These are phyloP conservation scores for Ceyx cyanopectus DNA, from an alignment of 2,113 vertebrate species.

Conservation along the genomic window DNA sequence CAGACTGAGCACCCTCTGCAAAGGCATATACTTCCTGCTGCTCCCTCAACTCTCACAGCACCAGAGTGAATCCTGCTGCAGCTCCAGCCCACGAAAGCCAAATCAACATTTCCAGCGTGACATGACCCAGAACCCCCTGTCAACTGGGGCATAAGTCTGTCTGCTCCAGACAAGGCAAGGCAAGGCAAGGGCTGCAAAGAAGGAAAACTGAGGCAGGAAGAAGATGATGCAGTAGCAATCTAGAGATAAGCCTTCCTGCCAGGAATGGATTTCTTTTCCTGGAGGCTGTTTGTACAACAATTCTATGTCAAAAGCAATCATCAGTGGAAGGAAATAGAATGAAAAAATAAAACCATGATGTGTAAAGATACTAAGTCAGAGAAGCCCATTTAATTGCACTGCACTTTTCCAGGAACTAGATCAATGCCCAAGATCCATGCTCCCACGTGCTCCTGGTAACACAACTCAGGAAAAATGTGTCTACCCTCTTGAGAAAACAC, in stretches of 20 bases:
- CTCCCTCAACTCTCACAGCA: not conserved
- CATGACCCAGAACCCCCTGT: not conserved
- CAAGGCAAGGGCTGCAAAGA: not conserved
- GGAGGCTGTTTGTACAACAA: not conserved
- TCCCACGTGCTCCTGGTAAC: not conserved
- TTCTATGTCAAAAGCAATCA: not conserved
- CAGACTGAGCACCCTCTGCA: not conserved
- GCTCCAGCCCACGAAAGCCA: not conserved
- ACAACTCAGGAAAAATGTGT: not conserved
- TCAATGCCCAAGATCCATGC: rapidly evolving
- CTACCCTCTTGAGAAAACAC: not conserved
- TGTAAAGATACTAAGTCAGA: not conserved
- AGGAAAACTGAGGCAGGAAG: not conserved
- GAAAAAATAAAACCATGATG: not conserved
- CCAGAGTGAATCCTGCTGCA: not conserved
- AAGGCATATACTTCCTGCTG: not conserved
- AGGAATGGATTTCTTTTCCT: not conserved
- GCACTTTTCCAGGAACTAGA: rapidly evolving
- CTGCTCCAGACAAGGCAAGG: not conserved
- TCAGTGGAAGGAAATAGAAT: not conserved
- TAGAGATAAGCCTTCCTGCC: not conserved
- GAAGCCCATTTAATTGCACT: not conserved
- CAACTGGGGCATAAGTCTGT: rapidly evolving
- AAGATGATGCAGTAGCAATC: not conserved
- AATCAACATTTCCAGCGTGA: rapidly evolving